These are phyloP conservation scores for Narcine bancroftii DNA, from an alignment of 2,113 vertebrate genomes.

Conservation along the genomic window DNA sequence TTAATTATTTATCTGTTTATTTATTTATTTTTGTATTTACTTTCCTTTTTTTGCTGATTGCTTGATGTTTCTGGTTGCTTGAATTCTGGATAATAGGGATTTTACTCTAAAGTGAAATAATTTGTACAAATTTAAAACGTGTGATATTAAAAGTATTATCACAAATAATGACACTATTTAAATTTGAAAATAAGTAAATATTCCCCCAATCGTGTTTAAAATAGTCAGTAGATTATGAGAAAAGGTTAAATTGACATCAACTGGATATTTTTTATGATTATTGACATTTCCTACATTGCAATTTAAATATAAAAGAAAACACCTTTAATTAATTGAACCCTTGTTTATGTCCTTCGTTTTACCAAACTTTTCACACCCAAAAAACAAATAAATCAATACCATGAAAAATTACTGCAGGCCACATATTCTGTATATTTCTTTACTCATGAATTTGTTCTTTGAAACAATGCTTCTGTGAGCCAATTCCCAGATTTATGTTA, in stretches of 20 bases:
- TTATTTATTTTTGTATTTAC: too few species aligned
- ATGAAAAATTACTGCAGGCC: background rate
- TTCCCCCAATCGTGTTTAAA: background rate
- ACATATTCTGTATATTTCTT: background rate
- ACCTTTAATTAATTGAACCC: background rate
- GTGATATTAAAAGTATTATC: background rate
- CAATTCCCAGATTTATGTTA: background rate
- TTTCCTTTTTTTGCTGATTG: too few species aligned
- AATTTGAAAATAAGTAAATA: background rate
- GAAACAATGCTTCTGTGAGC: background rate
- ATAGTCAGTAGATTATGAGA: background rate
- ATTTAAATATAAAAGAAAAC: background rate
- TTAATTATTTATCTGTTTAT: too few species aligned
- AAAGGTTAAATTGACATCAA: background rate
- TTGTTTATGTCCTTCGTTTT: background rate
- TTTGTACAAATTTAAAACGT: background rate
- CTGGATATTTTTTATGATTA: too few species aligned
- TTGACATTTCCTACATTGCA: background rate
- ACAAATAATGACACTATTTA: background rate
- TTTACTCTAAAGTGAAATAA: background rate
- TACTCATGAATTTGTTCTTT: conserved; percentile 7
- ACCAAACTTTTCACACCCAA: background rate
- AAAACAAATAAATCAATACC: conserved; percentile 30
- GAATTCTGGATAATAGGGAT: too few species aligned
- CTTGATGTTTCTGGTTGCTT: too few species aligned